Base-by-base conservation (phyloP, 2,113 vertebrate species). In the Xiphophorus couchianus region DNA sequence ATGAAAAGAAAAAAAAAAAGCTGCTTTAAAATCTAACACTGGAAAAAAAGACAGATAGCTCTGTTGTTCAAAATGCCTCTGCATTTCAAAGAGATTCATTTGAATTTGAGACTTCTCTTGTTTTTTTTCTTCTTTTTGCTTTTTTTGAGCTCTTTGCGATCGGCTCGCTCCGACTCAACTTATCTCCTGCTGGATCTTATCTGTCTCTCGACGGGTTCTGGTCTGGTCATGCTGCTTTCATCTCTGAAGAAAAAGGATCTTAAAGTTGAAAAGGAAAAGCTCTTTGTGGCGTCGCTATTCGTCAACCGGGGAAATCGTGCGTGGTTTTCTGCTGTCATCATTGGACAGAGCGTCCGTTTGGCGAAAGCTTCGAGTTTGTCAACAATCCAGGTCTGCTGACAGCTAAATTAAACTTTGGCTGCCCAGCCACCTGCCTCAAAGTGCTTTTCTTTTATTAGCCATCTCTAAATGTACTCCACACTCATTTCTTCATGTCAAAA, bases 101-200 rank as follows among this genome's bases (percentile, higher is more conserved):
- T 48, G 61, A 81, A 90, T 76, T 39, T 42, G 66, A 65, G 61
- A 74, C 64, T 76, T 72, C 42, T 72, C 63, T 11, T 37, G 35
- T 33, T 1, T 7, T 33, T 33, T 70, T 39, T 19, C 71, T 81
- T 82, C 80, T 74, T 10, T 71, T 11, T 33, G 6, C 31, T 33
- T 37, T 37, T 35, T 37, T 3, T 12, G 35, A 37, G 85, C 81
- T 76, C 70, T 72, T 75, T 65, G 17, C 76, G 78, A 85, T 74
- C 71, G 75, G 66, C 66, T 88, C 69, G 58, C 67, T 76, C 65
- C 30, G 39, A 82, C 68, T 83, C 30, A 31, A 83, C 68, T 83
- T 79, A 88, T 89, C 86, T 78, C 71, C 37, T 33, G 70, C 84
- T 75, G 74, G 51, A 80, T 84, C 85, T 84, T 83, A 89, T 88